Evolutionary conservation across 2,888 invertebrate genomes (phyloP), one percentile per base, ranked within the genome.

Genomic region (Melipona beecheii): DNA sequence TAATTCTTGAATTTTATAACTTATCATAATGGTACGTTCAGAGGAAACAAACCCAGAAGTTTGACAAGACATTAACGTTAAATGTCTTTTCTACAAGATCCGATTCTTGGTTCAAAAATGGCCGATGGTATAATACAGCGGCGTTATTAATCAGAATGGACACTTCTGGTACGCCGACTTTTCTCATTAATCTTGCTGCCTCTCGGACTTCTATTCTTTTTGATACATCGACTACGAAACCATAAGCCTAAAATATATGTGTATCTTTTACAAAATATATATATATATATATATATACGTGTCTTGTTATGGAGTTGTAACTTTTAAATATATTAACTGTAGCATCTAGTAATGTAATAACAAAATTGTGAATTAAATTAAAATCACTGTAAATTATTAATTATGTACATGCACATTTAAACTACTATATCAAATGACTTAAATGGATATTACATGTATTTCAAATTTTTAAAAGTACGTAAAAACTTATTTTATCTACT

Each of bases 121-220:
- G 91, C 54, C 93, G 90, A 69, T 94, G 94, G 21, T 94, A 93
- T 83, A 95, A 91, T 17, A 95, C 91, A 0, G 95, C 95, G 0
- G 95, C 95, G 86, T 95, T 95, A 83, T 95, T 95, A 56, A 95
- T 93, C 4, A 95, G 88, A 68, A 95, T 94, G n/a, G 94, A 94
- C 0, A 95, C 92, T 31, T 94, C 93, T 1, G 95, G 95, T 17
- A 95, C 90, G 2, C 86, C 88, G 5, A 81, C 78, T 76, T 90
- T 90, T 50, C 87, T 89, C 93, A 93, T 93, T 79, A 92, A 60
- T 64, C 85, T 85, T 9, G 90, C 86, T 0, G 92, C 85, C 54
- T 92, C 90, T 1, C 87, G 89, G 0, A 93, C 89, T 78, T 92
- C 92, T 4, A 89, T 17, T 75, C 91, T 86, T 15, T 92, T 91